Evolutionary conservation across 2,113 vertebrate species (phyloP).

Genomic region (Pseudorasbora parva): DNA sequence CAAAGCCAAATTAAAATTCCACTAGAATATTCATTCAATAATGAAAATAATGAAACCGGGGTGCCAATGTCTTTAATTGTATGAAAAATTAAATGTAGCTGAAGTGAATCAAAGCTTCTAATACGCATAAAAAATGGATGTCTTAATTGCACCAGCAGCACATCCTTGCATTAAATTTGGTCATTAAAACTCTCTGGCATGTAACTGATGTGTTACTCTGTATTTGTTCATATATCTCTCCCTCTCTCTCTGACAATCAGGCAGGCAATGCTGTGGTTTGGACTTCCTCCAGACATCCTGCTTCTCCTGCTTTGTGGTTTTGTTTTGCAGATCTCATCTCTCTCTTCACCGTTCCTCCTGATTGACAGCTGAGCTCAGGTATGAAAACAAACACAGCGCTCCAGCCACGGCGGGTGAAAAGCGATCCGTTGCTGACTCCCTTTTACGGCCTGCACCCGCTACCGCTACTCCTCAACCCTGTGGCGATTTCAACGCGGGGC

Average conservation of each 20-base stretch:
- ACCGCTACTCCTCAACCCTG: conserved; percentile 39
- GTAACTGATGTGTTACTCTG: conserved; percentile 61
- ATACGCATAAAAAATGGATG: not conserved
- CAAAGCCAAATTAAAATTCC: conserved; percentile 11
- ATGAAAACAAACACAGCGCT: conserved; percentile 87
- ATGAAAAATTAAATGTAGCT: not conserved
- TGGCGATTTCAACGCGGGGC: not conserved
- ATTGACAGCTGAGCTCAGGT: conserved; percentile 89
- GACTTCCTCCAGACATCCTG: conserved; percentile 81
- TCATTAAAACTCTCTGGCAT: conserved; percentile 10
- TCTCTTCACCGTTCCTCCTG: conserved; percentile 78
- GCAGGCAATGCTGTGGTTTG: conserved; percentile 87
- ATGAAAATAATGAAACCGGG: not conserved
- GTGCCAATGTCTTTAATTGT: conserved; percentile 13
- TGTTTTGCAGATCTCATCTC: conserved; percentile 82
- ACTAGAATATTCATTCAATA: not conserved
- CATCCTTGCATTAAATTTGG: not conserved
- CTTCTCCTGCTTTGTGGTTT: conserved; percentile 83
- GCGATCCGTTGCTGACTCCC: conserved; percentile 73
- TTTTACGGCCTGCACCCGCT: conserved; percentile 55
- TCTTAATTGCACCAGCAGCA: conserved; percentile 2
- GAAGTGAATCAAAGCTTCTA: not conserved
- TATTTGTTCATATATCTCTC: conserved; percentile 33
- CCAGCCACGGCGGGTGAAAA: conserved; percentile 76
- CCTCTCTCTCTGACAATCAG: conserved; percentile 67